phyloP scores from a whole-genome alignment of 2,797 vertebrate species.

The Salmo trutta region DNA sequence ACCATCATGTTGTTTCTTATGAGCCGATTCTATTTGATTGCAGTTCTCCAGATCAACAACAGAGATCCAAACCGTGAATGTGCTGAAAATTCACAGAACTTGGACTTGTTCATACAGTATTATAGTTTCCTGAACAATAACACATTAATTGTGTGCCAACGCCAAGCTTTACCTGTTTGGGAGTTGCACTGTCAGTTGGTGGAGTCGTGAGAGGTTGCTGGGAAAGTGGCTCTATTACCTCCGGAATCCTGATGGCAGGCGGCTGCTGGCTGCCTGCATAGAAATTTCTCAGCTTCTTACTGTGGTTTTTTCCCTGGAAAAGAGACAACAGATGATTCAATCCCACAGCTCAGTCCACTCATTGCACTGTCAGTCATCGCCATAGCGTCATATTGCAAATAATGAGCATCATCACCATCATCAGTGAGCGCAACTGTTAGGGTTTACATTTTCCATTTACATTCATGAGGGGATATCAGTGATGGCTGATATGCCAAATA shows the following conservation, averaged over 20 bases:
- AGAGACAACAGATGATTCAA: neutral
- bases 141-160: neutral
- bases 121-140: neutral
- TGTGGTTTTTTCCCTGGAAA: slow-evolving; percentile 95
- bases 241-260: slow-evolving; percentile 86
- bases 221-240: slow-evolving; percentile 77
- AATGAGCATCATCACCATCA: neutral
- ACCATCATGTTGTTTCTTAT: too few relatives aligned
- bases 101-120: neutral
- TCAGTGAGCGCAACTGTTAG: neutral
- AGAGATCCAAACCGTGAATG: neutral
- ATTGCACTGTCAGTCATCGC: too few relatives aligned
- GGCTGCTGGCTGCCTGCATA: slow-evolving; percentile 95
- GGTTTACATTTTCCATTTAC: neutral
- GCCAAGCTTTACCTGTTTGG: slow-evolving; percentile 69
- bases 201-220: slow-evolving; percentile 76
- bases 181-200: slow-evolving; percentile 70
- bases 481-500: neutral
- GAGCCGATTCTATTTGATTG: neutral
- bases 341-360: neutral
- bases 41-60: neutral
- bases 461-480: neutral
- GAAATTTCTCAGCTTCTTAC: slow-evolving; percentile 96
- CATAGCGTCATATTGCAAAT: neutral
- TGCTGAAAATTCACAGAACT: slow-evolving; percentile 3